phyloP scores from a whole-genome alignment of 2,888 invertebrate species.

The Macaria liturata region DNA sequence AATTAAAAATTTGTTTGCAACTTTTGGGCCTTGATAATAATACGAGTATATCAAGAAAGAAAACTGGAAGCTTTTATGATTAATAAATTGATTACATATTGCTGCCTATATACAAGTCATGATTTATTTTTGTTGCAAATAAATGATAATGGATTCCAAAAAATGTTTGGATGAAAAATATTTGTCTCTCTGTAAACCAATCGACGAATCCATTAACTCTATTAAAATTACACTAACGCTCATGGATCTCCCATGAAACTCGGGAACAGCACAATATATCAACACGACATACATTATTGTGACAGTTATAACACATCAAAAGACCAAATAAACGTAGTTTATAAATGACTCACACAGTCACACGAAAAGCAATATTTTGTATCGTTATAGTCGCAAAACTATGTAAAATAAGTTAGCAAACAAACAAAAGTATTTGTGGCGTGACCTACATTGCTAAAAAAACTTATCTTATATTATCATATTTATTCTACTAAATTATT shows the following conservation, averaged over 20 bases:
- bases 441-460: conserved; percentile 4
- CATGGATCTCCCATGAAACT: conserved; percentile 5
- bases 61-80: too few relatives aligned
- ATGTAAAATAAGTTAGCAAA: too few relatives aligned
- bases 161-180: too few relatives aligned
- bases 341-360: not conserved
- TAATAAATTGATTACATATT: too few relatives aligned
- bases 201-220: conserved; percentile 9
- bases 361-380: not conserved
- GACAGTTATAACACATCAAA: conserved; percentile 21
- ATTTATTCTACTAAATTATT: not conserved
- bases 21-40: too few relatives aligned
- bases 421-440: conserved; percentile 2
- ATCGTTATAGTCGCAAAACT: not conserved
- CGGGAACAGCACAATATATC: conserved; percentile 11
- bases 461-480: not conserved
- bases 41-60: too few relatives aligned
- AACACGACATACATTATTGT: conserved; percentile 7
- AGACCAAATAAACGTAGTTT: conserved; percentile 15
- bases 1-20: too few relatives aligned
- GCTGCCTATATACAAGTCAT: too few relatives aligned
- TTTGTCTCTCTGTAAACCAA: conserved; percentile 1
- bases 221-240: conserved; percentile 8
- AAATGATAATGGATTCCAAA: too few relatives aligned
- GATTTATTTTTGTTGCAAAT: too few relatives aligned